phyloP scores from a whole-genome alignment of 2,797 vertebrate species.

The Xenentodon cancila region DNA sequence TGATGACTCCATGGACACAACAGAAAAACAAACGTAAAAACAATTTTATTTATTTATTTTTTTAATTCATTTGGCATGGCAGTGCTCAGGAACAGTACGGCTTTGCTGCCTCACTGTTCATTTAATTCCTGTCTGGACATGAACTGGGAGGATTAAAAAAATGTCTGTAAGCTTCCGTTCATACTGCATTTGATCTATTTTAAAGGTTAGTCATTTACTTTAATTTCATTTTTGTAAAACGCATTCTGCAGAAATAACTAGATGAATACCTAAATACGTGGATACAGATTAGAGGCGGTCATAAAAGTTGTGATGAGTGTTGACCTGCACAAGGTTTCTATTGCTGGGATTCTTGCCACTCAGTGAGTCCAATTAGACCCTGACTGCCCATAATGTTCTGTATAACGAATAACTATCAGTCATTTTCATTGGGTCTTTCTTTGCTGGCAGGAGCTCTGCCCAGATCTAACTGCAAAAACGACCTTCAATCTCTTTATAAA shows the following conservation, averaged over 20 bases:
- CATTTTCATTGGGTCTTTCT: slow-evolving; percentile 64
- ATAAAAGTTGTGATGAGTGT: slow-evolving; percentile 34
- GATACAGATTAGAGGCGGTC: slow-evolving; percentile 25
- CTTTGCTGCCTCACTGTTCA: background rate
- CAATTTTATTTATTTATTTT: background rate
- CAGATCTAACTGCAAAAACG: slow-evolving; percentile 57
- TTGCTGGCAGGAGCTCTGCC: slow-evolving; percentile 46
- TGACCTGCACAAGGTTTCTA: slow-evolving; percentile 44
- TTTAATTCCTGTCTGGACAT: slow-evolving; percentile 43
- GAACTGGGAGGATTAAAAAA: slow-evolving; percentile 33
- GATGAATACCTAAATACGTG: slow-evolving; percentile 24
- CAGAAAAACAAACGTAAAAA: too few relatives aligned
- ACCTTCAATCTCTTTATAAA: slow-evolving; percentile 70
- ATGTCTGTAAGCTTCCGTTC: slow-evolving; percentile 20
- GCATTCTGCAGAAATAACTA: slow-evolving; percentile 5
- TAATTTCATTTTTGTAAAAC: background rate
- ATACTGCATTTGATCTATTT: slow-evolving; percentile 3
- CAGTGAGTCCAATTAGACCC: slow-evolving; percentile 69
- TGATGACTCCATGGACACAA: background rate
- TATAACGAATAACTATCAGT: slow-evolving; percentile 68
- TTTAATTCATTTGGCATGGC: background rate
- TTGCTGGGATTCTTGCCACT: slow-evolving; percentile 54
- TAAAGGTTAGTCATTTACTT: slow-evolving; percentile 1
- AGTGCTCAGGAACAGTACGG: slow-evolving; percentile 1
- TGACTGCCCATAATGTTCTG: slow-evolving; percentile 65